Percentiles rank a stretch among this genome's conserved stretches.
Conservation (phyloP, 2,113 vertebrate species). For the Turdus rufiventris region DNA sequence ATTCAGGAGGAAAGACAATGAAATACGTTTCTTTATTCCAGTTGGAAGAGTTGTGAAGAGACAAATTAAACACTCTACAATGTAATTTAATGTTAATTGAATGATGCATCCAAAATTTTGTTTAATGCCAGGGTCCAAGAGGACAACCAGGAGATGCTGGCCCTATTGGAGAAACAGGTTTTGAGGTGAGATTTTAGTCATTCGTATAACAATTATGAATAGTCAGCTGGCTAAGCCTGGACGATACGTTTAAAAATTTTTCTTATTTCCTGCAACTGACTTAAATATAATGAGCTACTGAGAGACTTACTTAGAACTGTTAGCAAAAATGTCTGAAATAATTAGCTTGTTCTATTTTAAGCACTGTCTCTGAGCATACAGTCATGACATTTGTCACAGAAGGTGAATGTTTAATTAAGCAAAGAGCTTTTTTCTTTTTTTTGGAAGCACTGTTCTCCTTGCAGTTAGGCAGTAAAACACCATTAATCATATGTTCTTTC, state of each 20-base stretch:
- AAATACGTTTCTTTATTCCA: background rate
- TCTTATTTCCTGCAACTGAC: background rate
- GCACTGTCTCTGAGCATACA: background rate
- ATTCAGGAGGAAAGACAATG: background rate
- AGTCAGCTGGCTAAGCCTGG: background rate
- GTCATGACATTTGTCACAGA: background rate
- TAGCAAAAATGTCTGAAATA: background rate
- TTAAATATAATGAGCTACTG: background rate
- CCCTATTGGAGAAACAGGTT: conserved; percentile 84
- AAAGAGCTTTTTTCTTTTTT: background rate
- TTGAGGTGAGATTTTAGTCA: conserved; percentile 76
- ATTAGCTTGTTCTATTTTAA: background rate
- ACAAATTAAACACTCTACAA: background rate
- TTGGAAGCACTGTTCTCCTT: background rate
- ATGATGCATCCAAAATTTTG: conserved; percentile 50
- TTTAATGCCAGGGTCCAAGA: conserved; percentile 81
- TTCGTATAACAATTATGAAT: background rate
- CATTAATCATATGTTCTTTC: background rate
- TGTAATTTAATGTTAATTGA: background rate
- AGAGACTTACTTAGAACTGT: background rate
- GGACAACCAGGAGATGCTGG: conserved; percentile 86
- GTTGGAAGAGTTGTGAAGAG: background rate
- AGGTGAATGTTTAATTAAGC: background rate
- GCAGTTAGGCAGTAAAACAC: background rate
- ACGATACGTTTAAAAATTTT: background rate